Evolutionary conservation across 2,113 vertebrate genomes (phyloP).

Genomic region (Origma solitaria): DNA sequence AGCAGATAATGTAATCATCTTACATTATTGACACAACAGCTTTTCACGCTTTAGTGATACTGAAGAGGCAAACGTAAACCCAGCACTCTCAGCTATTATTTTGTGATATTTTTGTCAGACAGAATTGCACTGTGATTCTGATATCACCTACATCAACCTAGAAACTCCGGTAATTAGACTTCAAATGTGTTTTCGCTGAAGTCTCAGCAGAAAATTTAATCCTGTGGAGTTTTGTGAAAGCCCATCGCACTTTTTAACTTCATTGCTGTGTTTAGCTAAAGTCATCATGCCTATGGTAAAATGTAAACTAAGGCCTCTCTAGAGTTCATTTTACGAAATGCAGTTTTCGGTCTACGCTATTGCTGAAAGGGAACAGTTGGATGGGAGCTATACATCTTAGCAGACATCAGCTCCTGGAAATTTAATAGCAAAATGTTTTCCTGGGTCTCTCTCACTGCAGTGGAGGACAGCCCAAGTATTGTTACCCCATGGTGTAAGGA

Average conservation of each 20-base stretch:
- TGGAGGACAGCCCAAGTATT: background rate
- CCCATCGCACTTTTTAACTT: background rate
- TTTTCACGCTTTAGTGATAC: background rate
- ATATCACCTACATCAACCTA: background rate
- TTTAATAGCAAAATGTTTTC: background rate
- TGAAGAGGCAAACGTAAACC: background rate
- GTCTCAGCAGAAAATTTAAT: background rate
- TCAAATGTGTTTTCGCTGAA: background rate
- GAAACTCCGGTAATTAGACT: conserved; percentile 21
- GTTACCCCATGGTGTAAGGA: background rate
- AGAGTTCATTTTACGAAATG: background rate
- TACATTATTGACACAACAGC: background rate
- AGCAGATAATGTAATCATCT: background rate
- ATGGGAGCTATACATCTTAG: background rate
- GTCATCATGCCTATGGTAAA: background rate
- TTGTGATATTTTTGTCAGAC: background rate
- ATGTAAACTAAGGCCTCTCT: background rate
- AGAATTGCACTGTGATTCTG: background rate
- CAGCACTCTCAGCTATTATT: background rate
- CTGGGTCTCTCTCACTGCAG: background rate
- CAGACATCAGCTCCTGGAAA: background rate
- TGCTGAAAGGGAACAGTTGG: background rate
- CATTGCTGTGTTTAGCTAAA: background rate
- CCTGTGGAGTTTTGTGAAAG: background rate
- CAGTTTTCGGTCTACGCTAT: background rate